A percentile compares a stretch with the other conserved stretches of the same genome.
phyloP scores from a whole-genome alignment of 2,113 vertebrate species.

The Neodontobutis hainanensis region DNA sequence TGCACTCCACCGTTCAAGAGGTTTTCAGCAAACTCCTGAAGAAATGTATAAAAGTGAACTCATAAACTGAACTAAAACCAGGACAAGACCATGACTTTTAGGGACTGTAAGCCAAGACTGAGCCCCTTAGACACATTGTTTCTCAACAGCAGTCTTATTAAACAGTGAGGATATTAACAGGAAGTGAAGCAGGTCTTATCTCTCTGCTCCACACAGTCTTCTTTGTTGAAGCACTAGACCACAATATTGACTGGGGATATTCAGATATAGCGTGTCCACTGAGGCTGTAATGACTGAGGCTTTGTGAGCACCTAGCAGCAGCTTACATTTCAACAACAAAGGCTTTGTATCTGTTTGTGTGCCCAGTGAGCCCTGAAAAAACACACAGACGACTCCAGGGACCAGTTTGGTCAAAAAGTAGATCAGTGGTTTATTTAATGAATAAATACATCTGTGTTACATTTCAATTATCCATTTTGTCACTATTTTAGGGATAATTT shows the following conservation, averaged over 20 bases:
- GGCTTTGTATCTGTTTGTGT: constrained; percentile 13
- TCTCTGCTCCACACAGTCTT: constrained; percentile 2
- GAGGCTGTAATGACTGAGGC: constrained; percentile 21
- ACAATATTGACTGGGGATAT: constrained; percentile 14
- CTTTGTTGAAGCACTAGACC: neutral
- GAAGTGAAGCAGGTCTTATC: constrained; percentile 33
- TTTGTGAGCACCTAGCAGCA: constrained; percentile 21
- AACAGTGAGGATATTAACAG: constrained; percentile 24
- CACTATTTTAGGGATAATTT: too few species aligned
- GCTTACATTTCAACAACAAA: constrained; percentile 23
- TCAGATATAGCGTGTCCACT: constrained; percentile 15
- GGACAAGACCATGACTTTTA: neutral
- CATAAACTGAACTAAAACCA: too few species aligned
- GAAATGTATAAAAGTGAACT: neutral
- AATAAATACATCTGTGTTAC: too few species aligned
- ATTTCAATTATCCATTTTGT: too few species aligned
- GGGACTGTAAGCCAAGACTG: neutral
- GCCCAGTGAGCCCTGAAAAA: constrained; percentile 17
- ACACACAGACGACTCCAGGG: too few species aligned
- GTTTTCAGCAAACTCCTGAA: constrained; percentile 85
- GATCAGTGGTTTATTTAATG: too few species aligned
- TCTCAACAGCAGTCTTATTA: constrained; percentile 1
- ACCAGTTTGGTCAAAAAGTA: too few species aligned
- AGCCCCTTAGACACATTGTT: constrained; percentile 5
- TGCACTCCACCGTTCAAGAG: constrained; percentile 86